Evolutionary conservation across 2,113 vertebrate genomes (phyloP).

Genomic region (Myodes glareolus): DNA sequence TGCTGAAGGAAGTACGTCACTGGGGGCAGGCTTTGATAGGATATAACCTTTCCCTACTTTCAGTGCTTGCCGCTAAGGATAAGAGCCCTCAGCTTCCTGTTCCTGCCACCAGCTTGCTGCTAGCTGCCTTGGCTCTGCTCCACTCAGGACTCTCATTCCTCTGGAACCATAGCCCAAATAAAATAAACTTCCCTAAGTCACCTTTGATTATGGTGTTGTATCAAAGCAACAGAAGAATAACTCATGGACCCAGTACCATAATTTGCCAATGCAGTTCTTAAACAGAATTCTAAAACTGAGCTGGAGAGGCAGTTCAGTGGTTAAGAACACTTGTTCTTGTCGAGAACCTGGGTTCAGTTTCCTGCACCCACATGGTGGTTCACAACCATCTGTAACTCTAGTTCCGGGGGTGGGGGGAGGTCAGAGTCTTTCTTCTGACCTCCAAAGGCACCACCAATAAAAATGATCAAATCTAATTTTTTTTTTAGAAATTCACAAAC

Average conservation of each 20-base stretch:
- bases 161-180: neutral
- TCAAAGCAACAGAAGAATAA: neutral
- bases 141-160: neutral
- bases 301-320: neutral
- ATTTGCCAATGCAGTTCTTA: slow-evolving; percentile 4
- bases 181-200: neutral
- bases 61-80: too few relatives aligned
- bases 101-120: neutral
- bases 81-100: neutral
- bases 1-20: neutral
- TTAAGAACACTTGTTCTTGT: neutral
- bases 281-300: neutral
- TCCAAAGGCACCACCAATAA: neutral
- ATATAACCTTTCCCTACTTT: neutral
- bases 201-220: too few relatives aligned
- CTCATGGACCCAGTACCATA: neutral
- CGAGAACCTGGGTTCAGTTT: neutral
- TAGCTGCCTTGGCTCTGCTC: neutral
- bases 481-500: neutral
- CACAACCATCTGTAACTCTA: neutral
- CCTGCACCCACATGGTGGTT: neutral
- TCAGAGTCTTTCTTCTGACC: neutral
- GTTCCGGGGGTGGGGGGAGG: neutral
- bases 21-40: neutral
- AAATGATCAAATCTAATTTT: neutral